These are phyloP conservation scores for Chrysina gloriosa DNA, from an alignment of 2,888 invertebrate genomes.

Conservation along the genomic window DNA sequence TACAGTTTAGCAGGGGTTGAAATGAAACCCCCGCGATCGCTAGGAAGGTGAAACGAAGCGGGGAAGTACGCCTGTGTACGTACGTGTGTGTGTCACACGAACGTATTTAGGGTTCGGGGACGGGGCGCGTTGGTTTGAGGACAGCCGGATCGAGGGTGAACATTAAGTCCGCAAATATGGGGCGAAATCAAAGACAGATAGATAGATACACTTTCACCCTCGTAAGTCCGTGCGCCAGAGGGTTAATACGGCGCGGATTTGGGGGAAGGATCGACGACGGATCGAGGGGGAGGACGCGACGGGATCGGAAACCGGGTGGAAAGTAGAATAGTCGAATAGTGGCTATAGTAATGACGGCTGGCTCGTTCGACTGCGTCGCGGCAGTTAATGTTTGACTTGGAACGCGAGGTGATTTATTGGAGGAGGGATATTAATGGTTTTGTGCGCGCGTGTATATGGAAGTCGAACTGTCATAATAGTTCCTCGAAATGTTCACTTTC, in stretches of 20 bases:
- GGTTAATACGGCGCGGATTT: constrained; percentile 25
- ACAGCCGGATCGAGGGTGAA: constrained; percentile 14
- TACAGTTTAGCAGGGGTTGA: neutral
- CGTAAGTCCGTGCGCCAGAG: constrained; percentile 29
- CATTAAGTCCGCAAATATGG: constrained; percentile 40
- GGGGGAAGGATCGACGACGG: constrained; percentile 1
- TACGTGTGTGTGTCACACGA: constrained; percentile 23
- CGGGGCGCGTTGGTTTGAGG: neutral
- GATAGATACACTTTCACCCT: constrained; percentile 37
- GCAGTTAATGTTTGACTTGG: constrained; percentile 20
- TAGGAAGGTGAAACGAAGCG: neutral
- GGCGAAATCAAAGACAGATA: constrained; percentile 38
- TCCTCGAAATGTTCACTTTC: neutral
- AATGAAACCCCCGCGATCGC: neutral
- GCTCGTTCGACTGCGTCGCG: neutral
- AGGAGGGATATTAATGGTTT: constrained; percentile 4
- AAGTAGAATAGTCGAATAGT: constrained; percentile 24
- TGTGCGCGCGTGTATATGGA: no score
- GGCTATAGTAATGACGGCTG: constrained; percentile 14
- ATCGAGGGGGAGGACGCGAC: neutral
- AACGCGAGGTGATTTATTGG: neutral
- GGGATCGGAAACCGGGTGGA: constrained; percentile 11
- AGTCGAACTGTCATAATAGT: constrained; percentile 12
- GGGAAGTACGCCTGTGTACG: neutral
- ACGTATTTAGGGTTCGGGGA: constrained; percentile 11